Conservation (phyloP, 2,888 invertebrate species). For the Tachina fera region DNA sequence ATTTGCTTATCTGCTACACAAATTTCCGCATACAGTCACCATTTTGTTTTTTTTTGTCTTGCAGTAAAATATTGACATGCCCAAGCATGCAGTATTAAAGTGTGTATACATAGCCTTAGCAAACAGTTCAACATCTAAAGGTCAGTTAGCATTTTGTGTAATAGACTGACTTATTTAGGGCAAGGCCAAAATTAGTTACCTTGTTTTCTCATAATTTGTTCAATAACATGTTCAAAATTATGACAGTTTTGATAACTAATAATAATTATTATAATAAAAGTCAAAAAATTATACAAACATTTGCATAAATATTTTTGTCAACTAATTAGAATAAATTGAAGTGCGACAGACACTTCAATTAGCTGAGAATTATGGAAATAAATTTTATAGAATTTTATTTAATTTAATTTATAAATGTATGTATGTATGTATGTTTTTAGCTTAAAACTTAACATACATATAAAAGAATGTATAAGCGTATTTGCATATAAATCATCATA, state of each 20-base stretch:
- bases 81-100: slow-evolving; percentile 4
- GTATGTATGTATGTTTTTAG: background rate
- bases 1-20: no score
- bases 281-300: slow-evolving; percentile 29
- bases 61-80: background rate
- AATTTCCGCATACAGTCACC: background rate
- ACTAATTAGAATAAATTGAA: slow-evolving; percentile 42
- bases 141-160: slow-evolving; percentile 14
- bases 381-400: slow-evolving; percentile 9
- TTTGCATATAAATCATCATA: slow-evolving; percentile 25
- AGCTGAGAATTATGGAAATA: background rate
- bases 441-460: background rate
- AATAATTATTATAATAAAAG: slow-evolving; percentile 26
- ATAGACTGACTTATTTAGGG: slow-evolving; percentile 28
- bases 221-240: slow-evolving; percentile 32
- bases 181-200: slow-evolving; percentile 25
- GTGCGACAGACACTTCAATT: slow-evolving; percentile 33
- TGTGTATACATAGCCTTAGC: no score
- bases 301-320: slow-evolving; percentile 6
- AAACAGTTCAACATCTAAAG: slow-evolving; percentile 32
- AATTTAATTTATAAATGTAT: slow-evolving; percentile 4
- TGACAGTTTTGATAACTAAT: slow-evolving; percentile 51
- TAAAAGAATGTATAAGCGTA: background rate
- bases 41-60: background rate
- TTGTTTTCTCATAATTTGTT: background rate